Base-by-base conservation (phyloP, 2,888 invertebrate species). In the Mimachlamys varia region DNA sequence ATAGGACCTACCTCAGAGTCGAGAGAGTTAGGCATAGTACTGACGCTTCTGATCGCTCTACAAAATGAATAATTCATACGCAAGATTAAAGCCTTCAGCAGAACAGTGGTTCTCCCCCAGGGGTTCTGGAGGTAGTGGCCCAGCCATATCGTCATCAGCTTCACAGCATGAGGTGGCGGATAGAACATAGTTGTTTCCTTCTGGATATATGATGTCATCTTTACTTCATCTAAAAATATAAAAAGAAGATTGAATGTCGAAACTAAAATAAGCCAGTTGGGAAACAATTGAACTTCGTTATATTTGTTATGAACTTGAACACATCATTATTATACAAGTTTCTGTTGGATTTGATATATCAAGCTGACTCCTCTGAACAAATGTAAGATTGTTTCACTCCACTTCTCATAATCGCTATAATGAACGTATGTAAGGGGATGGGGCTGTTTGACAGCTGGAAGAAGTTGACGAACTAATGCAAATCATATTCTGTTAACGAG, bases 51-150 rank as follows among this genome's bases (percentile, higher is more conserved):
- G 76, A 22, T 76, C 76, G 2, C 27, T 76, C 76, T 76, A 76
- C 33, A 27, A 33, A 76, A 76, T 76, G 76, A 76, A 76, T 76
- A 76, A 76, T 76, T 76, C 76, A 76, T 76, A 33, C 10, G 33
- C 76, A 33, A 76, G 76, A 76, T 76, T 76, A 76, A 76, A 76
- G 76, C 76, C 76, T 19, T 76, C 17, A 76, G 76, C 76, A 19
- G 76, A 76, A 76, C 76, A 33, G 13, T 76, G 76, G 27, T 76
- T 76, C 76, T 33, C 76, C 76, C 76, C 76, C 76, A 76, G 76
- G 76, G 76, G 76, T 5, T 76, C 33, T 58, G 13, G 76, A 76
- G 33, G 76, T 27, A 76, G 76, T 12, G 22, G 33, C 33, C 76
- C 1, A 33, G 33, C 27, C 13, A 27, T 76, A 12, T 76, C 76